These are phyloP conservation scores for Serilophus lunatus DNA, from an alignment of 2,113 vertebrate species.

Conservation along the genomic window DNA sequence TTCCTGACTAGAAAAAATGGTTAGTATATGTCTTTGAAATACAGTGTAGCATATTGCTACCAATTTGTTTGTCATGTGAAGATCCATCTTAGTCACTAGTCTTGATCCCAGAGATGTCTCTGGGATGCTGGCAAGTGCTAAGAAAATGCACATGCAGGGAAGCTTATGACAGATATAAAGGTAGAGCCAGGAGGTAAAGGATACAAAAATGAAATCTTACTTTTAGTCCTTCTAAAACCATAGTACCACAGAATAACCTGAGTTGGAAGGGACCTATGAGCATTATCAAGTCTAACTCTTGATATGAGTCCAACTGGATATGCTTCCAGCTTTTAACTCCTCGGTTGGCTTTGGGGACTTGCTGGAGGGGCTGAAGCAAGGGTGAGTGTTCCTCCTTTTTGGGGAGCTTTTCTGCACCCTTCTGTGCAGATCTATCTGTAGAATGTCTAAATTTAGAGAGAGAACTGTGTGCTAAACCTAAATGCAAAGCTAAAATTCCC, in stretches of 20 bases:
- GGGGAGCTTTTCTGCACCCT: background rate
- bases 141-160: background rate
- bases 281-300: background rate
- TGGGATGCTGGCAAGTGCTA: background rate
- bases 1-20: background rate
- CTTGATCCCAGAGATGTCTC: background rate
- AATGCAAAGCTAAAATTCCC: background rate
- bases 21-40: background rate
- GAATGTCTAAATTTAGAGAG: background rate
- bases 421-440: background rate
- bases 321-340: background rate
- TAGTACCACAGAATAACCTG: background rate
- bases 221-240: background rate
- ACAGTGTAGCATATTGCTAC: background rate
- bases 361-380: background rate
- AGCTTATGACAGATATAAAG: background rate
- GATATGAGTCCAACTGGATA: background rate
- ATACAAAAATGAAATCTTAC: background rate
- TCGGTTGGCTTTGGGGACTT: background rate
- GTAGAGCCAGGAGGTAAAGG: background rate
- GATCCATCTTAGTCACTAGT: background rate
- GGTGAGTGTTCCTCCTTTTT: fast-evolving
- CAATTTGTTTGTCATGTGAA: background rate
- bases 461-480: background rate
- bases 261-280: background rate